Conservation (phyloP, 2,113 vertebrate genomes). For the Peromyscus polionotus region DNA sequence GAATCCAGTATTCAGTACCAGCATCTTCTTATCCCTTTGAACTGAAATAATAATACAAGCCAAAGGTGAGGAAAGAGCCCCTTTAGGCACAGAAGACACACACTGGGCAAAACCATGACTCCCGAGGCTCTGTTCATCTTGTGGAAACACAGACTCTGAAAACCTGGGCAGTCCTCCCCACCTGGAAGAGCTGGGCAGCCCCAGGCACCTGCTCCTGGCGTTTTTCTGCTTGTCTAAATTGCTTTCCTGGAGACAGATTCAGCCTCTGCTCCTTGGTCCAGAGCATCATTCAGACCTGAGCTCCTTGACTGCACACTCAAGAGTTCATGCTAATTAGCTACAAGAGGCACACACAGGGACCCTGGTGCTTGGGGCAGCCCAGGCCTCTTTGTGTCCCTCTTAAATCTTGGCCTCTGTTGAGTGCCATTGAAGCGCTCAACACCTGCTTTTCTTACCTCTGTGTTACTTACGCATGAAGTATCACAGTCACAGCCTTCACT, state of each 20-base stretch:
- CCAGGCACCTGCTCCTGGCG: neutral
- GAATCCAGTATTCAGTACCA: neutral
- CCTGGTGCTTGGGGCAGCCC: neutral
- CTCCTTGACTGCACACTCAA: neutral
- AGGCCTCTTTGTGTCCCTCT: neutral
- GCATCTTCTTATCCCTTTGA: neutral
- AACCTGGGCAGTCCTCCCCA: neutral
- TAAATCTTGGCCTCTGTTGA: constrained; percentile 8
- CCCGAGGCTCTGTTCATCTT: neutral
- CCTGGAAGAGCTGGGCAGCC: neutral
- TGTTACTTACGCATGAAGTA: neutral
- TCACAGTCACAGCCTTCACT: neutral
- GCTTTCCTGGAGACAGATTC: constrained; percentile 59
- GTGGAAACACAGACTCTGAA: constrained; percentile 23
- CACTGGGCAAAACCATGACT: neutral
- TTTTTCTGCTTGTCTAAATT: constrained; percentile 41
- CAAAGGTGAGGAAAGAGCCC: neutral
- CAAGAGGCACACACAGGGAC: neutral
- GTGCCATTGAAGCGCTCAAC: neutral
- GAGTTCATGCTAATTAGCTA: constrained; percentile 47
- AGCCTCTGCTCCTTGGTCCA: neutral
- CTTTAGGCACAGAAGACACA: neutral
- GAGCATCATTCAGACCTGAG: neutral
- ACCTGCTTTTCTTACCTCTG: neutral
- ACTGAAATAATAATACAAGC: constrained; percentile 34